Base-by-base conservation (phyloP, 2,113 vertebrate species). In the Petrocephalus microphthalmus region DNA sequence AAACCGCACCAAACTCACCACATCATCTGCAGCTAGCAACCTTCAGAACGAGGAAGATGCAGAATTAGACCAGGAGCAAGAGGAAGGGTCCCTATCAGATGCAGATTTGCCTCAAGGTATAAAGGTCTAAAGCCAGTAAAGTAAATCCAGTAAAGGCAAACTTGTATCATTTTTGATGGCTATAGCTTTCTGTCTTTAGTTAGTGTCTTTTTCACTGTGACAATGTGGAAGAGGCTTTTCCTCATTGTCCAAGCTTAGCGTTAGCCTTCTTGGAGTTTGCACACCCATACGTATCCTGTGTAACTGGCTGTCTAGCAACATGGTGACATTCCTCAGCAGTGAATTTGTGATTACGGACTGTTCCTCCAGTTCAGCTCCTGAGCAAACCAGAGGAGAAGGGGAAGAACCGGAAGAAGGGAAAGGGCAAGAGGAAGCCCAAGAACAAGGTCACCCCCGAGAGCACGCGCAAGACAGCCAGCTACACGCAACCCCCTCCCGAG, bases 21-120 rank as follows among this genome's bases (percentile, higher is more conserved):
- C 22, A 3, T 7, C 19, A 17, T 90, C 92, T 90, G 94, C 94
- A 0, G 94, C 93, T n/a, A 94, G 93, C 87, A 93, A 87, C 88
- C 93, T 94, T 87, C 93, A 83, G 86, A 90, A 19, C 45, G 90
- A 89, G 0, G 91, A 94, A 3, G 92, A 94, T 78, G 92, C 93
- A 0, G 92, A 93, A 22, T 37, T 87, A 60, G 94, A 93, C 3
- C 10, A 89, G 19, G 91, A 93, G 0, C 91, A 92, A 0, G 92
- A 93, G 17, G 93, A 92, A 87, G 92, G 90, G 87, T 88, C 89
- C 60, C 88, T 86, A 4, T 86, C 85, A 37, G 87, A 90, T 51
- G 51, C 71, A 19, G 2, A 89, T 2, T 51, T 60, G 67, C 5
- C 71, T 45, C 74, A 87, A 71, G 92, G 94, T 95, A 93, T 0